Conservation (phyloP, 2,888 invertebrate genomes). For the Caenorhabditis macrosperma region DNA sequence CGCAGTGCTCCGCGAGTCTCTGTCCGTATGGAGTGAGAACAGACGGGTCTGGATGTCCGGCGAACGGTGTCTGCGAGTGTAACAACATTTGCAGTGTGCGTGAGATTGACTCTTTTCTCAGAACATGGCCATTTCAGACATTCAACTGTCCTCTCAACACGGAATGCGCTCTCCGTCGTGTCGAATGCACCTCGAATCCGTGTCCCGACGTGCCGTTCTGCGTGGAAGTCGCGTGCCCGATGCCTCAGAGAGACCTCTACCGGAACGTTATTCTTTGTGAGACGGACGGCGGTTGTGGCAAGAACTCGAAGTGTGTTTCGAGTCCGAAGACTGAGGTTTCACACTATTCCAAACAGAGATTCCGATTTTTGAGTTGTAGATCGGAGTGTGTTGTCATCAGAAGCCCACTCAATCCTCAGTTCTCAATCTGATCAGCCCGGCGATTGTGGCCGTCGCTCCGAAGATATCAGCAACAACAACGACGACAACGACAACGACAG, state of each 20-base stretch:
- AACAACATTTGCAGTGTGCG: conserved; percentile 65
- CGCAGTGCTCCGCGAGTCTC: conserved; percentile 41
- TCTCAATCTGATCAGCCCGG: conserved; percentile 44
- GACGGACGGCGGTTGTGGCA: conserved; percentile 52
- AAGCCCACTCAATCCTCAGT: conserved; percentile 41
- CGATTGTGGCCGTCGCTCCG: conserved; percentile 29
- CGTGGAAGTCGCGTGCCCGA: conserved; percentile 33
- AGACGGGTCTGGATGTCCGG: conserved; percentile 66
- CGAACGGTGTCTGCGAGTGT: conserved; percentile 67
- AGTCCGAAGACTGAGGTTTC: conserved; percentile 19
- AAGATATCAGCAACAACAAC: too few species aligned
- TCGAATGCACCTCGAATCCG: conserved; percentile 55
- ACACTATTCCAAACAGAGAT: background rate
- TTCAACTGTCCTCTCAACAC: conserved; percentile 53
- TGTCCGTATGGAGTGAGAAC: conserved; percentile 62
- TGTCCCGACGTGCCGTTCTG: conserved; percentile 65
- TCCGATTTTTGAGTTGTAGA: conserved; percentile 3
- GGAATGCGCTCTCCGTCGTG: conserved; percentile 54
- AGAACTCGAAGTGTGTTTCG: conserved; percentile 34
- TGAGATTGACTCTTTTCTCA: background rate
- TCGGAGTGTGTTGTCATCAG: conserved; percentile 41
- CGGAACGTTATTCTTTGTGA: conserved; percentile 49
- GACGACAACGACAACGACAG: conserved; percentile 6
- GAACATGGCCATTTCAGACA: conserved; percentile 44
- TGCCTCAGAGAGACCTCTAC: conserved; percentile 46